Conservation (phyloP, 2,888 invertebrate species). For the Meloe dianella region DNA sequence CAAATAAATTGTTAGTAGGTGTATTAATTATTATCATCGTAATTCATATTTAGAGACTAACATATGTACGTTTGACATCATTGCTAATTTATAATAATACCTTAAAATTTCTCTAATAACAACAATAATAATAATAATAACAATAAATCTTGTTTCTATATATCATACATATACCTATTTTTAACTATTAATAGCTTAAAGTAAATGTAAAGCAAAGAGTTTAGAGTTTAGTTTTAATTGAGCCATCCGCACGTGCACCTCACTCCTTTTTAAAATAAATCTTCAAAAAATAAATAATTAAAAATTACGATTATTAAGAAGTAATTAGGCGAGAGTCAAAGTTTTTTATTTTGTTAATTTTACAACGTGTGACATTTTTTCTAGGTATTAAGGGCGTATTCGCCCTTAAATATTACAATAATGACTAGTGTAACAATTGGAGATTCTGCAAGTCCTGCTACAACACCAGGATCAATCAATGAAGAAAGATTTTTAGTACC, state of each 20-base stretch:
- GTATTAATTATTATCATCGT: slow-evolving; percentile 27
- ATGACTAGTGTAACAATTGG: neutral
- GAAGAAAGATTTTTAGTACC: slow-evolving; percentile 47
- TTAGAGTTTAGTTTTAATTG: slow-evolving; percentile 4
- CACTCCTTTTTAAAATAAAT: neutral
- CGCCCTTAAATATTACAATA: neutral
- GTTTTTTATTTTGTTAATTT: neutral
- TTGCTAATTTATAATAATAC: neutral
- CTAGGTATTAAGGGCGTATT: neutral
- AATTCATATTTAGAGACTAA: neutral
- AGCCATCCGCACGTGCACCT: neutral
- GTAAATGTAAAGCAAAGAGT: slow-evolving; percentile 4
- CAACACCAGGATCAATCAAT: slow-evolving; percentile 49
- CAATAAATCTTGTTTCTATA: neutral
- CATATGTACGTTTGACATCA: neutral
- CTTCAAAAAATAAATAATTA: neutral
- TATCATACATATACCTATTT: slow-evolving; percentile 10
- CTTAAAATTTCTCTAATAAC: neutral
- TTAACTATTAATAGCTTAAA: slow-evolving; percentile 33
- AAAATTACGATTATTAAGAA: too few relatives aligned
- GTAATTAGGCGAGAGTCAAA: neutral
- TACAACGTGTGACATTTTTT: neutral
- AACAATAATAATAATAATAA: neutral
- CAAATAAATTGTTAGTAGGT: slow-evolving; percentile 34
- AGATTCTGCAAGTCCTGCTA: slow-evolving; percentile 39